These are phyloP conservation scores for Rhinatrema bivittatum DNA, from an alignment of 2,797 vertebrate species.

Conservation along the genomic window DNA sequence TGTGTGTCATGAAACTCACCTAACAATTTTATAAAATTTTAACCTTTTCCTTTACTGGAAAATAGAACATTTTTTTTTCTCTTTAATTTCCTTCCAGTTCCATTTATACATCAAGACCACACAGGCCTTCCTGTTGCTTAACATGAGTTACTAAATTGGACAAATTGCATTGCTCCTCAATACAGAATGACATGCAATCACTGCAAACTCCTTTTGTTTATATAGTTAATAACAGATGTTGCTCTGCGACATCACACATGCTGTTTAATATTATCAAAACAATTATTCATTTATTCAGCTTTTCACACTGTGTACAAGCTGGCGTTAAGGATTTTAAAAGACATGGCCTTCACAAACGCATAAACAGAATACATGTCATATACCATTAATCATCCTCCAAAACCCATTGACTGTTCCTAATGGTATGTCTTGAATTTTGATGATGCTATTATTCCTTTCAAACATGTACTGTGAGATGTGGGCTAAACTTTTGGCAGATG, in stretches of 20 bases:
- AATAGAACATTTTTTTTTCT: too few relatives aligned
- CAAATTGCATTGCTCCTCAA: slow-evolving; percentile 20
- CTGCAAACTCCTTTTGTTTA: slow-evolving; percentile 45
- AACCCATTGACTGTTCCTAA: slow-evolving; percentile 8
- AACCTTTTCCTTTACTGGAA: too few relatives aligned
- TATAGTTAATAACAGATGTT: slow-evolving; percentile 54
- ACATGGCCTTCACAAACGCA: slow-evolving; percentile 31
- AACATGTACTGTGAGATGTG: not conserved
- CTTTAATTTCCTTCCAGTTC: too few relatives aligned
- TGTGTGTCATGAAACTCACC: too few relatives aligned
- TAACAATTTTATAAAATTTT: too few relatives aligned
- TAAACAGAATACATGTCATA: slow-evolving; percentile 25
- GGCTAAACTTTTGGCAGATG: too few relatives aligned
- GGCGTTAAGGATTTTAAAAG: slow-evolving; percentile 40
- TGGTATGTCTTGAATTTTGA: slow-evolving; percentile 10
- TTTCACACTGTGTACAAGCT: slow-evolving; percentile 43
- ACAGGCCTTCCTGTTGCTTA: slow-evolving; percentile 14
- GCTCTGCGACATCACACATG: slow-evolving; percentile 48
- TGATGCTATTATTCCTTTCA: slow-evolving; percentile 1
- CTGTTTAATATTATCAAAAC: slow-evolving; percentile 58
- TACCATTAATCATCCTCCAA: slow-evolving; percentile 32
- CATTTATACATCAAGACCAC: not conserved
- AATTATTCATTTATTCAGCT: slow-evolving; percentile 59
- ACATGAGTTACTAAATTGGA: slow-evolving; percentile 13
- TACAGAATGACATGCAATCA: slow-evolving; percentile 23